Evolutionary conservation across 2,113 vertebrate genomes (phyloP).

Genomic region (Amphilophus citrinellus): DNA sequence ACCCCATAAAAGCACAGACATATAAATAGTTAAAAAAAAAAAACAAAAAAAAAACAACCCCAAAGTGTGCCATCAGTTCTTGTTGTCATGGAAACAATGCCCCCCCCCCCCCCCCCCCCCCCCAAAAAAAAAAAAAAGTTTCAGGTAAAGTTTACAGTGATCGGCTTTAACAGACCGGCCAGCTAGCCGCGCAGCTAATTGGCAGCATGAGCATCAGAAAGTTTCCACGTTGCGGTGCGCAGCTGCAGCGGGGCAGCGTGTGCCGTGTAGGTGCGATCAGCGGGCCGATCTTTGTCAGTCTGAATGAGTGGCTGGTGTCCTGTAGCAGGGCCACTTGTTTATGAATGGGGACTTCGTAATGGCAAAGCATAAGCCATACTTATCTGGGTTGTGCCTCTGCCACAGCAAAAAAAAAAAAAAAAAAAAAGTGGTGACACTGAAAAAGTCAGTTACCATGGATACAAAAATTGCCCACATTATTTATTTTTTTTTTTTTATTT

Average conservation of each 20-base stretch:
- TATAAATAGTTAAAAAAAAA: constrained; percentile 1
- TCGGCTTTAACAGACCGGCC: constrained; percentile 5
- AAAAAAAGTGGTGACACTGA: constrained; percentile 68
- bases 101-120: no score
- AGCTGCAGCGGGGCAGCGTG: neutral
- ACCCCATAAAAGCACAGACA: neutral
- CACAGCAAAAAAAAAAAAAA: constrained; percentile 59
- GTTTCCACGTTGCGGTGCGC: constrained; percentile 16
- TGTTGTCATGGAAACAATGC: constrained; percentile 67
- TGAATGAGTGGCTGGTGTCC: constrained; percentile 43
- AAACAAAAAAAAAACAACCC: constrained; percentile 26
- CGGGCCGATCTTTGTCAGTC: neutral
- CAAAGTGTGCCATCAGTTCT: constrained; percentile 34
- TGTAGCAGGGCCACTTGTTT: constrained; percentile 27
- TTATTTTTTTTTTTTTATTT: constrained; percentile 39
- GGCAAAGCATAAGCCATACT: constrained; percentile 17
- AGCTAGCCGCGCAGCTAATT: constrained; percentile 33
- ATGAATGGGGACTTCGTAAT: constrained; percentile 47
- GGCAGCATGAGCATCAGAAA: constrained; percentile 12
- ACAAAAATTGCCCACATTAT: constrained; percentile 79
- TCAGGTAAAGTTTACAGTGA: constrained; percentile 37
- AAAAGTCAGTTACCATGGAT: constrained; percentile 82
- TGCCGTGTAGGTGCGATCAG: constrained; percentile 6
- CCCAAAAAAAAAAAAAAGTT: neutral
- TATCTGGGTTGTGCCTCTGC: constrained; percentile 59